Evolutionary conservation across 2,888 invertebrate genomes (phyloP), one percentile per base, ranked within the genome.

Genomic region (Tromatobia lineatoria): DNA sequence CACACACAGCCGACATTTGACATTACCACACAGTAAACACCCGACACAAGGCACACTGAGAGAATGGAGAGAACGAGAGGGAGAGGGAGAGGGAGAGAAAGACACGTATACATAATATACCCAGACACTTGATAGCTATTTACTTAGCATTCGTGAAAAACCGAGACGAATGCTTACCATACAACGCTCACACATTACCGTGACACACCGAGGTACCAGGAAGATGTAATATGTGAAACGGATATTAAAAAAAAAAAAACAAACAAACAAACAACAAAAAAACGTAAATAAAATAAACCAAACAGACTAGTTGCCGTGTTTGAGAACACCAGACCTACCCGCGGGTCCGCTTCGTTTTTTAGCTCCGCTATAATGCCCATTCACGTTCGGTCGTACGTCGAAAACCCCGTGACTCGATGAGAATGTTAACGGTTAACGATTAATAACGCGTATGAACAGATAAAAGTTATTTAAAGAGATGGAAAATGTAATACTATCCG

Each of bases 321-420:
- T 87, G 85, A 87, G 81, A 88, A 89, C 91, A 93, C 91, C 91
- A 87, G 93, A 93, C 93, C 93, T 93, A 93, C 93, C 93, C 93
- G 93, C 93, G 93, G 93, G 93, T 93, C 93, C 93, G 93, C 93
- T 93, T 93, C 93, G 93, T 93, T 92, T 88, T 89, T 90, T 92
- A 87, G 86, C 85, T 87, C 87, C 86, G 87, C 87, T 85, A 82
- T 74, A 59, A 85, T 83, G 80, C 86, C 87, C 83, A 84, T 81
- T 81, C 85, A 74, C 86, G 84, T 84, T 79, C 82, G 77, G 52
- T 54, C 76, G 66, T 59, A 83, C 83, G 83, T 79, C 77, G 73
- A 73, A 77, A 83, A 73, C 66, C 80, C 23, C 70, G 75, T 47
- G 74, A 80, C 34, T 87, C 89, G 88, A 80, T n/a, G 87, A 85